Conservation (phyloP, 1,140 invertebrate genomes). For the Battus philenor region DNA sequence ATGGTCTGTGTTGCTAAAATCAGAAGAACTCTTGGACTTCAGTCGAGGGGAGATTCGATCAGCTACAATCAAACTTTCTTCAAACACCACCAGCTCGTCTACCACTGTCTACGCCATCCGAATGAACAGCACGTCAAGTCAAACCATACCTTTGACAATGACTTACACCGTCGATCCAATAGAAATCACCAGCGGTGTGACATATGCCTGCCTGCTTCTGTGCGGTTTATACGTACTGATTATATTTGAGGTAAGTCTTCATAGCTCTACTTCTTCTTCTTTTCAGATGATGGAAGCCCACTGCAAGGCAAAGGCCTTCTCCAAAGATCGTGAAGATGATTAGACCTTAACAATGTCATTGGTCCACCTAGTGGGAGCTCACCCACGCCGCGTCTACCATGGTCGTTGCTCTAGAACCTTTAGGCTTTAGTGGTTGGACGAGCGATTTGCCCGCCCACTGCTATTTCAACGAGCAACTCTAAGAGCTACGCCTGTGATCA, state of each 20-base stretch:
- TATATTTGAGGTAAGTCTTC: constrained; percentile 86
- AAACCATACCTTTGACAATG: constrained; percentile 78
- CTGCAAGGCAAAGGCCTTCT: too few relatives aligned
- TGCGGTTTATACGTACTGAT: constrained; percentile 88
- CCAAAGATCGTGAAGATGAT: too few relatives aligned
- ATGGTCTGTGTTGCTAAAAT: not conserved
- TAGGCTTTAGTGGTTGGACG: too few relatives aligned
- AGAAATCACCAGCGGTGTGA: constrained; percentile 80
- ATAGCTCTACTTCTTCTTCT: too few relatives aligned
- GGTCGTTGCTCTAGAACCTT: too few relatives aligned
- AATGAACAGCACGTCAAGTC: constrained; percentile 35
- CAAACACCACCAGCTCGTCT: not conserved
- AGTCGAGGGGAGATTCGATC: not conserved
- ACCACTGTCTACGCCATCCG: not conserved
- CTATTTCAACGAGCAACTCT: too few relatives aligned
- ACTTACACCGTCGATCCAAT: constrained; percentile 80
- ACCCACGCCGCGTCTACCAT: too few relatives aligned
- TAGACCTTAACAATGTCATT: too few relatives aligned
- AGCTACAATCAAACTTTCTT: not conserved
- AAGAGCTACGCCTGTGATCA: too few relatives aligned
- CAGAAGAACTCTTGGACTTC: not conserved
- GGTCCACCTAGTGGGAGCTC: too few relatives aligned
- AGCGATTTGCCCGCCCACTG: too few relatives aligned
- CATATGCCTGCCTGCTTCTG: constrained; percentile 84
- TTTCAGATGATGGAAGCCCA: too few relatives aligned